Percentiles rank a stretch among this genome's conserved stretches.
These are phyloP conservation scores for Nicator chloris DNA, from an alignment of 2,113 vertebrate genomes.

Conservation along the genomic window DNA sequence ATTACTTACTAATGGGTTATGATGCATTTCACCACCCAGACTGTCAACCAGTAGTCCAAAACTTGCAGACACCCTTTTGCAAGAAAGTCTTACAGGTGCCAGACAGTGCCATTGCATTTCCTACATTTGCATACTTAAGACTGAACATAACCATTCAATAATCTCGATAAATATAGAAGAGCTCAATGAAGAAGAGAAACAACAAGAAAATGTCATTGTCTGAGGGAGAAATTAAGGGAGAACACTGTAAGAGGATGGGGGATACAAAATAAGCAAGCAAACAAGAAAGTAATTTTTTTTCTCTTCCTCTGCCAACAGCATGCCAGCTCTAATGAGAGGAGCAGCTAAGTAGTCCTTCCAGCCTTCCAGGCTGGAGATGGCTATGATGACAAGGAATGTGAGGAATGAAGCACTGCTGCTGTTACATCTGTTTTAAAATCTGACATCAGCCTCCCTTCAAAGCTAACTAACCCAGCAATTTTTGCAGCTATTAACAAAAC, in stretches of 20 bases:
- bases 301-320: not conserved
- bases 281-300: not conserved
- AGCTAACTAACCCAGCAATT: not conserved
- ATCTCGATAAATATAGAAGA: not conserved
- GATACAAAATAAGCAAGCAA: not conserved
- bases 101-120: not conserved
- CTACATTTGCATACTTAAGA: not conserved
- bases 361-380: not conserved
- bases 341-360: not conserved
- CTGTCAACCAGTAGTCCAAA: not conserved
- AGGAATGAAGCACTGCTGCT: not conserved
- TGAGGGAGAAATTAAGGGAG: not conserved
- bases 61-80: not conserved
- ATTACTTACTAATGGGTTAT: not conserved
- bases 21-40: not conserved
- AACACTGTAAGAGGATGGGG: rapidly evolving
- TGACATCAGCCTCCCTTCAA: not conserved
- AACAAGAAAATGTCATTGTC: not conserved
- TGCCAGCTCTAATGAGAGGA: not conserved
- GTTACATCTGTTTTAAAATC: not conserved
- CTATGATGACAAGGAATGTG: not conserved
- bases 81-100: not conserved
- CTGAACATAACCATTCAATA: rapidly evolving
- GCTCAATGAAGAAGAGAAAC: not conserved
- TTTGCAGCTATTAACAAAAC: not conserved